Evolutionary conservation across 2,888 invertebrate genomes (phyloP), one percentile per base, ranked within the genome.

Genomic region (Nemapogon koenigi): DNA sequence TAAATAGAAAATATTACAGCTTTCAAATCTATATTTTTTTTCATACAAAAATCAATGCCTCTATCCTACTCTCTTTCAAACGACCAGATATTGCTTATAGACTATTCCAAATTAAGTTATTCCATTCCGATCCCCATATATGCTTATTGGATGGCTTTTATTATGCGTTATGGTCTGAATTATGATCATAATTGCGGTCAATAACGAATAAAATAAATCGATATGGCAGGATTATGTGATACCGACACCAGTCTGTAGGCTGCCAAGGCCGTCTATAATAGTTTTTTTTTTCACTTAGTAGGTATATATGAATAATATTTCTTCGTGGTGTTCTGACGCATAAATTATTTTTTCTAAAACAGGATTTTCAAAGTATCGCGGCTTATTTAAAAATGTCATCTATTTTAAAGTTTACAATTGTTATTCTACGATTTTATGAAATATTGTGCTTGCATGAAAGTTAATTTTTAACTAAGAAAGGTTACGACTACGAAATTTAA

Each of bases 181-280:
- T 75, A 73, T 73, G 71, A 73, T 70, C 69, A 72, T 73, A 73
- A 76, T 72, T 73, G 70, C 59, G 62, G 65, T 39, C 64, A 62
- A 65, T 71, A 63, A 69, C 55, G 63, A 58, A 72, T 72, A 69
- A 71, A 70, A 70, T 73, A 70, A 72, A 73, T 73, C 66, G 72
- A 70, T 72, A 69, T 59, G 45, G 62, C 57, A 57, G 62, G 62
- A 62, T 69, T 71, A 68, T 59, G 64, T 67, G 67, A 69, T 69
- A 70, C 72, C 73, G 64, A 72, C 75, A 65, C 73, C 72, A 16
- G 8, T 25, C 32, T 16, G 33, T 33, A 33, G 19, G 19, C 18
- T n/a, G n/a, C 57, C 54, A 60, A 63, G 59, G 59, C 58, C 53
- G 57, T 62, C 58, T 49, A 40, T 43, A 57, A 60, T 29, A 13